These are phyloP conservation scores for Fundulus diaphanus DNA, from an alignment of 2,797 vertebrate species.

Conservation along the genomic window DNA sequence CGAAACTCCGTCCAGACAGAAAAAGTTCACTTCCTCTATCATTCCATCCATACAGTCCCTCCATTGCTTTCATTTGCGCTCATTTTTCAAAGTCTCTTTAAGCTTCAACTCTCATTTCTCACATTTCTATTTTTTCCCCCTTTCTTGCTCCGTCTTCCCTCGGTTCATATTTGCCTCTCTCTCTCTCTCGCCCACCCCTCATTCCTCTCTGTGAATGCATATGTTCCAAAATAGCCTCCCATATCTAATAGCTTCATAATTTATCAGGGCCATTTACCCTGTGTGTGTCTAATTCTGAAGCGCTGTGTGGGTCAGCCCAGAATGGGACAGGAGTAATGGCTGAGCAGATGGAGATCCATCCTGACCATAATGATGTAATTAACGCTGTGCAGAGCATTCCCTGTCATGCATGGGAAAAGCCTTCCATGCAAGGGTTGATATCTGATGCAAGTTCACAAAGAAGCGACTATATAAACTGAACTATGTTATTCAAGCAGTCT, in stretches of 20 bases:
- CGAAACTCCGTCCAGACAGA: slow-evolving; percentile 53
- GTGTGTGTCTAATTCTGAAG: slow-evolving; percentile 76
- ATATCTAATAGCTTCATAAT: slow-evolving; percentile 82
- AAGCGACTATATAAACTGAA: not conserved
- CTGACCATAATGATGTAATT: slow-evolving; percentile 82
- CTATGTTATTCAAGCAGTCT: not conserved
- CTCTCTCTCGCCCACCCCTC: slow-evolving; percentile 28
- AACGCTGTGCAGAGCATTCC: slow-evolving; percentile 69
- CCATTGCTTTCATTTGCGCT: slow-evolving; percentile 63
- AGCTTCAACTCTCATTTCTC: slow-evolving; percentile 65
- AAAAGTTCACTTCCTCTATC: slow-evolving; percentile 77
- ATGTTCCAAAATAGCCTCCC: slow-evolving; percentile 80
- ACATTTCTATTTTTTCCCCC: slow-evolving; percentile 68
- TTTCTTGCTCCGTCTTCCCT: slow-evolving; percentile 38
- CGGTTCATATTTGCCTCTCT: slow-evolving; percentile 30
- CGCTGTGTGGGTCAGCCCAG: slow-evolving; percentile 70
- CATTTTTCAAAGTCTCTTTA: slow-evolving; percentile 73
- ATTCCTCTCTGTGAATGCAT: slow-evolving; percentile 64
- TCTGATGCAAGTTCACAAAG: slow-evolving; percentile 24
- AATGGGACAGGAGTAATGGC: slow-evolving; percentile 77
- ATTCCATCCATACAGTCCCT: slow-evolving; percentile 65
- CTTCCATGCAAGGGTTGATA: slow-evolving; percentile 37
- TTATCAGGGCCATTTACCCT: slow-evolving; percentile 78
- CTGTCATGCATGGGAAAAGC: slow-evolving; percentile 67
- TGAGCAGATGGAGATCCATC: slow-evolving; percentile 82